Evolutionary conservation across 2,888 invertebrate species (phyloP).

Genomic region (Agapetus fuscipes): DNA sequence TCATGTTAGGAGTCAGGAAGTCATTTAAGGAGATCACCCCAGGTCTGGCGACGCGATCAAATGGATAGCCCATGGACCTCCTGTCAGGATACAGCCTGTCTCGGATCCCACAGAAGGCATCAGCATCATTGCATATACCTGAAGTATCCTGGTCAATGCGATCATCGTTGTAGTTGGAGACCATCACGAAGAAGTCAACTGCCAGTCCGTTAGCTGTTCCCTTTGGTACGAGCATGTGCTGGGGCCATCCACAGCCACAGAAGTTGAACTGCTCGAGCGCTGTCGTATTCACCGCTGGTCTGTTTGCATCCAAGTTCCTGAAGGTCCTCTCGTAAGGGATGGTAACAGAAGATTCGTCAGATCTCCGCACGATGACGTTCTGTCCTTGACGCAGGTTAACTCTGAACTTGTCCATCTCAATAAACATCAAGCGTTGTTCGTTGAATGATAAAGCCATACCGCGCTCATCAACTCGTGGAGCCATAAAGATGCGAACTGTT

Average conservation of each 20-base stretch:
- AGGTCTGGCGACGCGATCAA: constrained; percentile 47
- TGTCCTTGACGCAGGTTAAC: constrained; percentile 47
- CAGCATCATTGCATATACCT: constrained; percentile 35
- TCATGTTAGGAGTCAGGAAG: constrained; percentile 59
- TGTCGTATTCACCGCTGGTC: constrained; percentile 42
- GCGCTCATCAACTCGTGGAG: constrained; percentile 27
- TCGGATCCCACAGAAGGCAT: constrained; percentile 46
- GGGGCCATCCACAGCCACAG: constrained; percentile 33
- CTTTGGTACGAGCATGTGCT: constrained; percentile 30
- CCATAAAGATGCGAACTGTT: constrained; percentile 29
- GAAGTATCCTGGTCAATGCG: constrained; percentile 19
- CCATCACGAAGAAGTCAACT: constrained; percentile 28
- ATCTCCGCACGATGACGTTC: constrained; percentile 56
- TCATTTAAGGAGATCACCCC: constrained; percentile 47
- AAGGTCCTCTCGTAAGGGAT: constrained; percentile 77
- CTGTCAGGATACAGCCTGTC: constrained; percentile 45
- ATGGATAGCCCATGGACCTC: constrained; percentile 48
- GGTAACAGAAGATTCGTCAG: constrained; percentile 67
- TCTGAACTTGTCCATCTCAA: constrained; percentile 27
- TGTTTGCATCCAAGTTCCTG: constrained; percentile 52
- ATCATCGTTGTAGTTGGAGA: constrained; percentile 26
- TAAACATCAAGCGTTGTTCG: constrained; percentile 27
- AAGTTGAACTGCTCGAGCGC: constrained; percentile 41
- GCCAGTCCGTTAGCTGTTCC: constrained; percentile 27
- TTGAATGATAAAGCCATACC: constrained; percentile 18